These are phyloP conservation scores for Coregonus ussuriensis DNA, from an alignment of 2,797 vertebrate genomes.

Conservation along the genomic window DNA sequence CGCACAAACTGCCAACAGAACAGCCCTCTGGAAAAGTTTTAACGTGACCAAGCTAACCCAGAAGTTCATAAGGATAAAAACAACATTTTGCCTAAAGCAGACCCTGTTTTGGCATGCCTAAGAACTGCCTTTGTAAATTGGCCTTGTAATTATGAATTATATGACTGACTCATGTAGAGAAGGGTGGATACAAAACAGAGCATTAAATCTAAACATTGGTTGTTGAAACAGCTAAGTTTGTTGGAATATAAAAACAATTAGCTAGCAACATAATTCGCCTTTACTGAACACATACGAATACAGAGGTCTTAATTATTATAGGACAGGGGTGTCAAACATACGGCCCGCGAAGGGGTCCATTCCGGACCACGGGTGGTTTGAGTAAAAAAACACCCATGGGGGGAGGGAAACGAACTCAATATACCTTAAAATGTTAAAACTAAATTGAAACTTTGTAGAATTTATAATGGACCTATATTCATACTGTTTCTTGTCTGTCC, in stretches of 20 bases:
- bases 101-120: conserved; percentile 68
- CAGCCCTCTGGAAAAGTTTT: conserved; percentile 66
- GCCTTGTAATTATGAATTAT: conserved; percentile 76
- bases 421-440: no score
- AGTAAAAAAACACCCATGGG: conserved; percentile 6
- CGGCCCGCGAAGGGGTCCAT: no score
- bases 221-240: conserved; percentile 56
- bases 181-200: conserved; percentile 71
- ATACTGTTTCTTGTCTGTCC: no score
- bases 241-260: conserved; percentile 46
- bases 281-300: conserved; percentile 39
- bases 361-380: conserved; percentile 22
- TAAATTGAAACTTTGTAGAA: no score
- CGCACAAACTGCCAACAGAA: conserved; percentile 60
- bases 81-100: conserved; percentile 55
- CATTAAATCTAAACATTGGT: conserved; percentile 68
- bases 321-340: no score
- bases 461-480: no score
- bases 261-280: conserved; percentile 15
- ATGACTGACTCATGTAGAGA: conserved; percentile 62
- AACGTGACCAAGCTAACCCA: conserved; percentile 61
- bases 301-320: conserved; percentile 30
- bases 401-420: no score
- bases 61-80: conserved; percentile 58
- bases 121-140: conserved; percentile 68